A percentile compares a stretch with the other conserved stretches of the same genome.
phyloP scores from a whole-genome alignment of 2,113 vertebrate genomes.

The Datnioides undecimradiatus region DNA sequence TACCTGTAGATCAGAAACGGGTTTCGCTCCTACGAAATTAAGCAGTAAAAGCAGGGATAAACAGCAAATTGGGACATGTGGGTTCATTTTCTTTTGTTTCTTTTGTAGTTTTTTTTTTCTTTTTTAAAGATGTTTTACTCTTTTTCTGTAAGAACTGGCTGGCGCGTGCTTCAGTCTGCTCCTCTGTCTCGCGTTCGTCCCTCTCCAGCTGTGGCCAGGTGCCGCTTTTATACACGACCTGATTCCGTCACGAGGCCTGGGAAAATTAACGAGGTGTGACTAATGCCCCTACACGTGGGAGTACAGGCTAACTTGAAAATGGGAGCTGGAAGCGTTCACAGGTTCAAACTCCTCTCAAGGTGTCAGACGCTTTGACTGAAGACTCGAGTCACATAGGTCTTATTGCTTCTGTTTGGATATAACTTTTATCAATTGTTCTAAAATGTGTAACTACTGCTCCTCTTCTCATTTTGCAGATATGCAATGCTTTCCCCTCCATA shows the following conservation, averaged over 20 bases:
- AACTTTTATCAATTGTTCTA: too few relatives aligned
- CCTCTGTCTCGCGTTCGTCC: not conserved
- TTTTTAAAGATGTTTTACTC: too few relatives aligned
- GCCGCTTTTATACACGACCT: conserved; percentile 75
- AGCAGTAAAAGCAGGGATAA: conserved; percentile 80
- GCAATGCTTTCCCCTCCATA: too few relatives aligned
- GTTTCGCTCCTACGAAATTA: conserved; percentile 58
- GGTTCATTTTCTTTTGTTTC: conserved; percentile 79
- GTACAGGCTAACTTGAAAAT: conserved; percentile 26
- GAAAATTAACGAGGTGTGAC: conserved; percentile 73
- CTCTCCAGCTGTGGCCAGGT: conserved; percentile 54
- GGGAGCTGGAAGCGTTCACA: not conserved
- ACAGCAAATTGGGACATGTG: conserved; percentile 67
- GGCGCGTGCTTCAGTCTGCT: not conserved
- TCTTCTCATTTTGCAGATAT: too few relatives aligned
- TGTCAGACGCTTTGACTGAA: not conserved
- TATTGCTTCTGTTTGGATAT: not conserved
- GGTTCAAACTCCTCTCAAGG: conserved; percentile 31
- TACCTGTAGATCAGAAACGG: conserved; percentile 80
- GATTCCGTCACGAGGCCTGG: conserved; percentile 72
- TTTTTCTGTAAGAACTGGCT: not conserved
- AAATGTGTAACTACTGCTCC: not conserved
- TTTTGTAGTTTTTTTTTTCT: too few relatives aligned
- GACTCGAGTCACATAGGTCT: not conserved
- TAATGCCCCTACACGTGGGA: conserved; percentile 54